These are phyloP conservation scores for Piaya cayana DNA, from an alignment of 2,113 vertebrate species.

Conservation along the genomic window DNA sequence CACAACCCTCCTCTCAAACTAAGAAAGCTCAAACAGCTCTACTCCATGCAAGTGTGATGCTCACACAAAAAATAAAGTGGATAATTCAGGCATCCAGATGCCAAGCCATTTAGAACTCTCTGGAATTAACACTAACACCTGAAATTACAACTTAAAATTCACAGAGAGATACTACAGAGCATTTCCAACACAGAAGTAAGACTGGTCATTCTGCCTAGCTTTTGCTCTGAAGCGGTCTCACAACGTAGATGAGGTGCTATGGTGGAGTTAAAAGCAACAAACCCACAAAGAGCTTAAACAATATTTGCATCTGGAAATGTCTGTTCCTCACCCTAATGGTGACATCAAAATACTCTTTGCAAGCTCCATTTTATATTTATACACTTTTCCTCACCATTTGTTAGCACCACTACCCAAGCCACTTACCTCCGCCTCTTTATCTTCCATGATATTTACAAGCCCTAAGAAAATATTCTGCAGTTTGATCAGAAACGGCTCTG, in stretches of 20 bases:
- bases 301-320: background rate
- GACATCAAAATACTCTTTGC: background rate
- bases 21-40: background rate
- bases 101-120: background rate
- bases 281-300: background rate
- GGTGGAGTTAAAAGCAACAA: background rate
- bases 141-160: background rate
- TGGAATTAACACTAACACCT: background rate
- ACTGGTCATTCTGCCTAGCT: background rate
- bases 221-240: background rate
- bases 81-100: background rate
- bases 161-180: background rate
- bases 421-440: slow-evolving; percentile 86
- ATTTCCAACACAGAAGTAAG: background rate
- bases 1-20: background rate
- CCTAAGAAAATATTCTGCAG: slow-evolving; percentile 98
- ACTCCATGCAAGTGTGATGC: background rate
- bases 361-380: background rate
- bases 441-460: slow-evolving; percentile 91
- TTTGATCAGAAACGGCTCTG: slow-evolving; percentile 98
- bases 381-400: background rate
- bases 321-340: background rate
- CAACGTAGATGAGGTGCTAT: too few species aligned
- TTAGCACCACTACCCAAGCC: background rate
- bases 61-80: background rate